phyloP scores from a whole-genome alignment of 2,797 vertebrate genomes.

The Sphaeramia orbicularis region DNA sequence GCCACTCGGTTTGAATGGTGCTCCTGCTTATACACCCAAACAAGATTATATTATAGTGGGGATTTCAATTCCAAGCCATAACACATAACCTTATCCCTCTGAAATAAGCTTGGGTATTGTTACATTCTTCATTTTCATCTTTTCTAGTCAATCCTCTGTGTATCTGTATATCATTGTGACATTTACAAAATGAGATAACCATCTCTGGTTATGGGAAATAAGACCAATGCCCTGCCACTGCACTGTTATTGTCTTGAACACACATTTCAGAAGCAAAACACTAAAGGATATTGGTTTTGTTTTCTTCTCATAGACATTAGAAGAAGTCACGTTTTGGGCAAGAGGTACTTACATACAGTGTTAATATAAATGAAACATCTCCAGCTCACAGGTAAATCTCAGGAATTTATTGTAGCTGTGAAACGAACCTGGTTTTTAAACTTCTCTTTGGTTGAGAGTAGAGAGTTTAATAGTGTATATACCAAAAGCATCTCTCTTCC shows the following conservation, averaged over 20 bases:
- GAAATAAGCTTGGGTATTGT: constrained; percentile 60
- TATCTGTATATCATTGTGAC: constrained; percentile 40
- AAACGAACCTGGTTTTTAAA: constrained; percentile 21
- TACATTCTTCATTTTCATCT: constrained; percentile 57
- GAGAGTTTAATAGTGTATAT: not conserved
- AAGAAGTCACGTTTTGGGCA: not conserved
- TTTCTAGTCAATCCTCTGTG: constrained; percentile 46
- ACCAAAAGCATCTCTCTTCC: constrained; percentile 11
- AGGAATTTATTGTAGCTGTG: constrained; percentile 9
- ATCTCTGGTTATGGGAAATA: constrained; percentile 36
- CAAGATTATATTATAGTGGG: constrained; percentile 61
- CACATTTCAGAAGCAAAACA: constrained; percentile 3
- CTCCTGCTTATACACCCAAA: constrained; percentile 52
- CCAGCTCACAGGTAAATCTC: not conserved
- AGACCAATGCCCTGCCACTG: constrained; percentile 12
- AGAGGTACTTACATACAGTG: not conserved
- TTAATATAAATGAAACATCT: constrained; percentile 21
- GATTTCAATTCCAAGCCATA: constrained; percentile 53
- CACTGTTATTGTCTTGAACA: constrained; percentile 10
- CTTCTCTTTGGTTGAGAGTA: not conserved
- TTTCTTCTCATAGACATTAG: not conserved
- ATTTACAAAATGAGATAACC: constrained; percentile 36
- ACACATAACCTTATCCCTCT: constrained; percentile 33
- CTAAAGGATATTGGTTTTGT: not conserved
- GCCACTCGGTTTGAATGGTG: constrained; percentile 28